Evolutionary conservation across 2,113 vertebrate species (phyloP).

Genomic region (Gyps fulvus): DNA sequence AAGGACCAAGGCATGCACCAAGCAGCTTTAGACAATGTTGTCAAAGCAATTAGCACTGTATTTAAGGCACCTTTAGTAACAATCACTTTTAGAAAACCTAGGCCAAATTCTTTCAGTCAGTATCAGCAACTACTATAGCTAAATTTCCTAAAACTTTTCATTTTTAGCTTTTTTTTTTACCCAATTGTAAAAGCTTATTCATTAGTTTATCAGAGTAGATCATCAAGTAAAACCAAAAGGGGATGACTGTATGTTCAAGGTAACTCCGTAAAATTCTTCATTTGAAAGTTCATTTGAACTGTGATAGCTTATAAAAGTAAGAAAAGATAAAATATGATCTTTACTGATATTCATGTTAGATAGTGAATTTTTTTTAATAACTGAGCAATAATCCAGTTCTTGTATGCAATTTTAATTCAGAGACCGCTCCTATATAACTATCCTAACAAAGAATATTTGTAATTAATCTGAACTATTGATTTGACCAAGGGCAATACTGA

Average conservation of each 20-base stretch:
- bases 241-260: background rate
- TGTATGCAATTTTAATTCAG: background rate
- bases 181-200: background rate
- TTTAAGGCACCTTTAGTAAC: background rate
- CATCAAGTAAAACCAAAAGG: background rate
- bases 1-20: background rate
- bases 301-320: background rate
- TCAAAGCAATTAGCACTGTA: background rate
- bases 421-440: background rate
- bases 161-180: background rate
- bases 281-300: background rate
- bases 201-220: background rate
- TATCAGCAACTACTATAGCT: background rate
- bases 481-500: background rate
- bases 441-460: background rate
- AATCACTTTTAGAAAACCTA: background rate
- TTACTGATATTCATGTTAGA: background rate
- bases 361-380: background rate
- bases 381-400: background rate
- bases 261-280: background rate
- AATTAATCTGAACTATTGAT: background rate
- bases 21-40: background rate
- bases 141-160: background rate
- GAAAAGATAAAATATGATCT: background rate
- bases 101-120: background rate